A percentile compares a stretch with the other conserved stretches of the same genome.
These are phyloP conservation scores for Lepeophtheirus salmonis DNA, from an alignment of 1,140 invertebrate genomes.

Conservation along the genomic window DNA sequence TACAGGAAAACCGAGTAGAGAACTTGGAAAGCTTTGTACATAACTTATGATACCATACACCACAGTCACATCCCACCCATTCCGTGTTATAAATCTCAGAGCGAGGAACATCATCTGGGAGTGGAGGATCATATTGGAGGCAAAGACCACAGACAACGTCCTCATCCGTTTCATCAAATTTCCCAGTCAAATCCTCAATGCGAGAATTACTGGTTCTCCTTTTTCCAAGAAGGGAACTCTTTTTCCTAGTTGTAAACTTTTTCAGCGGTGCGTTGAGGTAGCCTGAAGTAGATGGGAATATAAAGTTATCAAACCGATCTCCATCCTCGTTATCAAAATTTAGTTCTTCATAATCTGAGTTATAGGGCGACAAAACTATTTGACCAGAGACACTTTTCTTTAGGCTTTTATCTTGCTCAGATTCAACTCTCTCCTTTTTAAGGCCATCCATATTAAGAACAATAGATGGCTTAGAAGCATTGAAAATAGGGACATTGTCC, in stretches of 20 bases:
- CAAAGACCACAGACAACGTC: constrained; percentile 8
- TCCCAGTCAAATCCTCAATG: background rate
- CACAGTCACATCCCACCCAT: constrained; percentile 15
- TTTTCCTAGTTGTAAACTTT: background rate
- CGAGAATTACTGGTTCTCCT: background rate
- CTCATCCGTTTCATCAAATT: background rate
- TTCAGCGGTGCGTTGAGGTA: background rate
- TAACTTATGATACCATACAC: constrained; percentile 4
- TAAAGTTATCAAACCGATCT: background rate
- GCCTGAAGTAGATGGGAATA: background rate
- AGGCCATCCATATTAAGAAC: background rate
- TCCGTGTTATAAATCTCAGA: background rate
- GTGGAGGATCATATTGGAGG: background rate
- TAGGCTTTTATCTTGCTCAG: background rate
- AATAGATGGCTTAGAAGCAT: background rate
- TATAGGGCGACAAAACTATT: background rate
- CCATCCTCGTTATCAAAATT: background rate
- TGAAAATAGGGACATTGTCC: background rate
- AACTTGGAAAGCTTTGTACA: constrained; percentile 5
- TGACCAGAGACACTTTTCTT: no score
- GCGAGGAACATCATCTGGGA: background rate
- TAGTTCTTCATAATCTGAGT: background rate
- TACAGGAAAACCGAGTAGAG: background rate
- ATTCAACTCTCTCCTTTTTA: background rate
- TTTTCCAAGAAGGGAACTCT: background rate